phyloP scores from a whole-genome alignment of 2,888 invertebrate species.

The Petrolisthes manimaculis region DNA sequence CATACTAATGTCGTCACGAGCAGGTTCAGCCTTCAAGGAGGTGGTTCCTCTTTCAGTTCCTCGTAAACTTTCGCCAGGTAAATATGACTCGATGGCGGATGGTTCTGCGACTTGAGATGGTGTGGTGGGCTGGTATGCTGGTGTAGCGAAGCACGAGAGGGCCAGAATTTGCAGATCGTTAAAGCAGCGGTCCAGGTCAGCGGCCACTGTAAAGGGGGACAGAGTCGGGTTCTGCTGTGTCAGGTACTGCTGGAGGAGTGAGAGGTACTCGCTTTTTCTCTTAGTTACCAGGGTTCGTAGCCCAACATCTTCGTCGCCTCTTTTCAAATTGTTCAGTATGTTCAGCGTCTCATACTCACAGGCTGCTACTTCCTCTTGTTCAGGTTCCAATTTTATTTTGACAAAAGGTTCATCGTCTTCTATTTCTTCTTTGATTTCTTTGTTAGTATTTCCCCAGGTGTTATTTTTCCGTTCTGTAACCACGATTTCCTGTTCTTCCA shows the following conservation, averaged over 20 bases:
- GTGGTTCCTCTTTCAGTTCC: too few species aligned
- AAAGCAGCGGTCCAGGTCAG: neutral
- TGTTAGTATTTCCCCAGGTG: too few species aligned
- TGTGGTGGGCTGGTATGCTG: too few species aligned
- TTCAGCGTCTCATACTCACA: neutral
- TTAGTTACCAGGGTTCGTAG: neutral
- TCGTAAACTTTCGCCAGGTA: too few species aligned
- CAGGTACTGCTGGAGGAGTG: constrained; percentile 1
- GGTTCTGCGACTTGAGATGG: too few species aligned
- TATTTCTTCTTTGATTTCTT: neutral
- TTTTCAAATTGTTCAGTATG: neutral
- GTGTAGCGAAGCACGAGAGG: neutral
- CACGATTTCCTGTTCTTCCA: neutral
- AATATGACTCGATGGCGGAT: too few species aligned
- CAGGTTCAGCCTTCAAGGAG: too few species aligned
- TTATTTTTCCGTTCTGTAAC: neutral
- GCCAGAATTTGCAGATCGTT: neutral
- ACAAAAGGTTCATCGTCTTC: neutral
- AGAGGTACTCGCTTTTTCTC: neutral
- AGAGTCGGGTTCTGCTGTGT: neutral
- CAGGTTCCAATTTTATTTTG: neutral
- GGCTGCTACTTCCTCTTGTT: neutral
- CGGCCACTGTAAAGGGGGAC: constrained; percentile 4
- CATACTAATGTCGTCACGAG: too few species aligned
- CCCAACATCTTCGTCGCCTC: neutral